Evolutionary conservation across 2,113 vertebrate genomes (phyloP).

Genomic region (Pleuronectes platessa): DNA sequence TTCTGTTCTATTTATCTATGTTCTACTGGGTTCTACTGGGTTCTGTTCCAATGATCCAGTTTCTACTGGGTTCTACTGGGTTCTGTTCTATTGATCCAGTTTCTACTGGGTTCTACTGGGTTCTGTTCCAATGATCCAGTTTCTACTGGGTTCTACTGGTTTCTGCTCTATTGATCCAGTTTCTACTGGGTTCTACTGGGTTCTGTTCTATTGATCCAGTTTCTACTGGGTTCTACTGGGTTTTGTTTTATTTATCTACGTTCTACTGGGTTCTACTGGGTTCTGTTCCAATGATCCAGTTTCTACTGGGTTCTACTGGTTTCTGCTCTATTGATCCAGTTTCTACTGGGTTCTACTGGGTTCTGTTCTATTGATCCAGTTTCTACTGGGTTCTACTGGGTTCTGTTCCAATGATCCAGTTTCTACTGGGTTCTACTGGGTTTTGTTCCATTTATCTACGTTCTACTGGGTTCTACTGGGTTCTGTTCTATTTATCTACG

Average conservation of each 20-base stretch:
- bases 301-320: background rate
- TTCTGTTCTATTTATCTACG: constrained; percentile 10
- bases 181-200: background rate
- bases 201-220: background rate
- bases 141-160: background rate
- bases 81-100: background rate
- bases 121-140: constrained; percentile 7
- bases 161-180: constrained; percentile 4
- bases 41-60: constrained; percentile 1
- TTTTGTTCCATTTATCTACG: constrained; percentile 2
- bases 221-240: constrained; percentile 53
- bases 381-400: background rate
- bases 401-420: background rate
- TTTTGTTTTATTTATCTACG: background rate
- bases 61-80: background rate
- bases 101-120: constrained; percentile 26
- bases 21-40: background rate
- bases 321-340: constrained; percentile 1
- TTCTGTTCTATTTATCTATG: background rate
- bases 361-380: constrained; percentile 8
- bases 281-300: background rate
- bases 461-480: background rate
- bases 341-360: background rate
- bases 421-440: background rate
- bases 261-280: background rate